These are phyloP conservation scores for Rhinolophus sinicus DNA, from an alignment of 2,113 vertebrate species.

Conservation along the genomic window DNA sequence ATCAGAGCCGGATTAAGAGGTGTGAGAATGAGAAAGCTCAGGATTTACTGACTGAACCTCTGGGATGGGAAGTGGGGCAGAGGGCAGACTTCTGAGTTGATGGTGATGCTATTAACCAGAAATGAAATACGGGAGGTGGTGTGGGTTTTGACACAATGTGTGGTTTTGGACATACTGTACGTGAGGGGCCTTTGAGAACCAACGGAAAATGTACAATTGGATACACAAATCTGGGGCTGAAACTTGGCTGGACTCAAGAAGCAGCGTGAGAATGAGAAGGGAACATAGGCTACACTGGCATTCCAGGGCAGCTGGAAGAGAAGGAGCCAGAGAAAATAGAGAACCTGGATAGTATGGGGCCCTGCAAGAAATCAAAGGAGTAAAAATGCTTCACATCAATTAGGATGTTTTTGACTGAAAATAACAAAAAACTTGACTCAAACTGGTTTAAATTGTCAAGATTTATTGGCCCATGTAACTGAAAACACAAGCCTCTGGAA, in stretches of 20 bases:
- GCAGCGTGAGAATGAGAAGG: neutral
- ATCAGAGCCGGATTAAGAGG: neutral
- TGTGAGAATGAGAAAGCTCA: neutral
- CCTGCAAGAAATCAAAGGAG: neutral
- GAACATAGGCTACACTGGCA: too few species aligned
- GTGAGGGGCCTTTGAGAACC: neutral
- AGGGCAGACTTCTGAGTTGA: neutral
- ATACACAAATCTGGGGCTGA: neutral
- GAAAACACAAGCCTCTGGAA: neutral
- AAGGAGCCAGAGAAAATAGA: neutral
- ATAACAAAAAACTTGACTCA: conserved; percentile 43
- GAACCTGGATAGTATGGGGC: neutral
- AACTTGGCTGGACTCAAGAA: neutral
- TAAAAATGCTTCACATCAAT: neutral
- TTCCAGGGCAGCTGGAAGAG: neutral
- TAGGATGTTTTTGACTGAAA: neutral
- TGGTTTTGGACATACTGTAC: neutral
- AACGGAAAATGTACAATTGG: neutral
- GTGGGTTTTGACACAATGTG: neutral
- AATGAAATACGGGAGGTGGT: neutral
- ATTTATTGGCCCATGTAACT: neutral
- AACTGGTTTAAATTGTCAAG: neutral
- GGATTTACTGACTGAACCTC: neutral
- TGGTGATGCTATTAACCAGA: neutral
- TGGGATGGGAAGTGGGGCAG: neutral